Percentiles rank a stretch among this genome's conserved stretches.
Conservation (phyloP, 2,113 vertebrate species). For the Amphiprion percula region DNA sequence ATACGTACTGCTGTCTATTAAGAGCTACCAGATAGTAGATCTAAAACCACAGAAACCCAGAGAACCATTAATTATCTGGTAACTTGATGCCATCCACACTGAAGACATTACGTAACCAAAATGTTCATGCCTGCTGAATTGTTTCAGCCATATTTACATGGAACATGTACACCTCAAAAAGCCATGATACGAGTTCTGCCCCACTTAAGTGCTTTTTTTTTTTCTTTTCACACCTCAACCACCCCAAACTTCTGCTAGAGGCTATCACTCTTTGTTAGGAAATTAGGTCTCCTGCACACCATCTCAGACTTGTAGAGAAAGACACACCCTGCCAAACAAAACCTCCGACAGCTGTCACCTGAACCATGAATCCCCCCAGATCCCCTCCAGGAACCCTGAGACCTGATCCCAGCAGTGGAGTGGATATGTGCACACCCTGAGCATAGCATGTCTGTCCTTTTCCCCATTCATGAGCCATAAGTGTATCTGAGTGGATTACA, state of each 20-base stretch:
- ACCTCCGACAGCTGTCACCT: conserved; percentile 43
- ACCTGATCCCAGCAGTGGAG: conserved; percentile 36
- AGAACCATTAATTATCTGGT: neutral
- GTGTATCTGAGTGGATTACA: neutral
- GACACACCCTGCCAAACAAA: conserved; percentile 69
- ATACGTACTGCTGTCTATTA: no score
- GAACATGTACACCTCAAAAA: no score
- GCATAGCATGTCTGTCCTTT: neutral
- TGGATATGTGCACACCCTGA: conserved; percentile 46
- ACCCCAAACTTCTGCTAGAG: conserved; percentile 20
- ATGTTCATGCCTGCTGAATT: neutral
- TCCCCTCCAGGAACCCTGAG: conserved; percentile 44
- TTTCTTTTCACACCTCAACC: no score
- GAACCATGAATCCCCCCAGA: conserved; percentile 40
- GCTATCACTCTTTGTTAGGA: conserved; percentile 53
- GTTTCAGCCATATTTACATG: no score
- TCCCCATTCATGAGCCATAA: conserved; percentile 11
- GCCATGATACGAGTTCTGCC: no score
- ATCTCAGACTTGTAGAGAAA: conserved; percentile 22
- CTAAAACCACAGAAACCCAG: neutral
- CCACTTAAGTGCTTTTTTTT: no score
- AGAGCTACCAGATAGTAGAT: no score
- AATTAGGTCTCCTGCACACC: conserved; percentile 57
- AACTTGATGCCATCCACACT: neutral
- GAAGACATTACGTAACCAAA: conserved; percentile 18